Evolutionary conservation across 2,113 vertebrate genomes (phyloP), one percentile per base, ranked within the genome.

Genomic region (Pluvialis apricaria): DNA sequence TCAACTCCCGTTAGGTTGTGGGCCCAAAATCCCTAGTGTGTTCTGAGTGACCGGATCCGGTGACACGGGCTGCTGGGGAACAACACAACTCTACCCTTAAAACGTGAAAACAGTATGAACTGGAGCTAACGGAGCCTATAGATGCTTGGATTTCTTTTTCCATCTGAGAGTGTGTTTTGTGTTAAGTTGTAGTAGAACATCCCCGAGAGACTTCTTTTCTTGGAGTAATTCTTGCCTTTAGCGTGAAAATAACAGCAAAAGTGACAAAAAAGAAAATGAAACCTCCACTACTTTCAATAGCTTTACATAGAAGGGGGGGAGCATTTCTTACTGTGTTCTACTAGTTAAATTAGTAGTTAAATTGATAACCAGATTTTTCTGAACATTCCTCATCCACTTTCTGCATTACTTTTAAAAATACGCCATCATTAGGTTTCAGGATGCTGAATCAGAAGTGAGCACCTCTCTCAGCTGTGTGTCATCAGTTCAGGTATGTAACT

Each of bases 1-100:
- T 58, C 22, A 64, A 0, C 32, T 64, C 15, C 25, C 2, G 0
- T 34, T 29, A 7, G 32, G 32, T 47, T 3, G 2, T 0, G 0
- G 25, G 26, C 28, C 49, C 9, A 4, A 31, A 1, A 11, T 20
- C 49, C 13, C 6, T 6, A 2, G 13, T 7, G 68, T 11, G 24
- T 69, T 58, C 10, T 11, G 26, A n/a, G 54, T 6, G 62, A 5
- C 9, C 0, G 14, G 32, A 11, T 9, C 3, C n/a, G 12, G 49
- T 6, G 44, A 17, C 4, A 2, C 2, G 3, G 52, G 42, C 52
- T 32, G 38, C 34, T 5, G n/a, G 66, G 47, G 11, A 84, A 40
- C 4, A 10, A 2, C 12, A 5, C 6, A 10, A 22, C 13, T 51
- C 51, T 18, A 21, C 18, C 25, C 42, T 16, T 44, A 11, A 11